Base-by-base conservation (phyloP, 2,888 invertebrate species). In the Chaitophorus viminalis region DNA sequence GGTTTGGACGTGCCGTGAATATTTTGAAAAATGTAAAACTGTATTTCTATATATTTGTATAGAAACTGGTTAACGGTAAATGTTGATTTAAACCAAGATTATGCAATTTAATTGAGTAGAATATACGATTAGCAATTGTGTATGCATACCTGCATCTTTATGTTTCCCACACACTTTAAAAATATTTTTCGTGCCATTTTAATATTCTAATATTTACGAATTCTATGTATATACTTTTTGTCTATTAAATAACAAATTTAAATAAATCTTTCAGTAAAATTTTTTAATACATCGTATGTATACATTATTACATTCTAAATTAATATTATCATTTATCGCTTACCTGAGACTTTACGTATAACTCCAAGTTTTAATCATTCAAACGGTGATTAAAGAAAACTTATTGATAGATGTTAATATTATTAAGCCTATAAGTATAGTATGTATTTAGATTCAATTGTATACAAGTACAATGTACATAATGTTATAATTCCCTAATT, bases 91-190 rank as follows among this genome's bases (percentile, higher is more conserved):
- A 76, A 84, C 31, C 46, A 31, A 65, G 65, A 84, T 76, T 76
- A 84, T 68, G 84, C 76, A 84, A 84, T 84, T 76, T 65, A 65
- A 84, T 84, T 31, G 65, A 84, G 65, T 65, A 3, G 84, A 84
- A 76, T 76, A 46, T 60, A 65, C 46, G 29, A 82, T 70, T 82
- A 39, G 79, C 65, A 29, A 36, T 68, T 79, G 36, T 1, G 36
- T 65, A 29, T 29, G 70, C 70, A 29, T 70, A 70, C 29, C 14
- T 70, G 29, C 70, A 31, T 29, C 14, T 70, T 25, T n/a, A 25
- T 9, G 29, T 70, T 25, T 29, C 29, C 29, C 70, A 70, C 70
- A 31, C 29, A 70, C 31, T 70, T 65, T 70, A 29, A 29, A 70
- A 70, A 14, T 29, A 29, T 70, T 70, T 31, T 31, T 70, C 31